Evolutionary conservation across 2,888 invertebrate genomes (phyloP), one percentile per base, ranked within the genome.

Genomic region (Brachylomia viminalis): DNA sequence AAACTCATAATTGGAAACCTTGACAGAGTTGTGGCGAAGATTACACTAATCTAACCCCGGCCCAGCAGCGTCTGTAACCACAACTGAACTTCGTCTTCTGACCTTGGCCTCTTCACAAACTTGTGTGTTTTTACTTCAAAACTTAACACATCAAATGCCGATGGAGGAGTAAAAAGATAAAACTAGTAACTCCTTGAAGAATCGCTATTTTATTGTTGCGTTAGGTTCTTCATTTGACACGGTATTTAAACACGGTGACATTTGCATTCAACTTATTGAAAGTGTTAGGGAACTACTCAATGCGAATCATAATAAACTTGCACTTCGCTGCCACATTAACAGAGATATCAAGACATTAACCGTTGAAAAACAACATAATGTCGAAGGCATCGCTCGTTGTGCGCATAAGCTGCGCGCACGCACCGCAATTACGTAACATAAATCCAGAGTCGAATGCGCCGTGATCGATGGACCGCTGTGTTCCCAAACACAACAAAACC

Each of bases 381-480:
- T 90, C 83, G 89, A 87, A 89, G 89, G 89, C 88, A 89, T 87
- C 88, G 84, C 77, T 85, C 87, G 88, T 89, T 86, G 86, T 85
- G 87, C 89, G 88, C 90, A 83, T 72, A 83, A 85, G 65, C 73
- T 83, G 88, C 85, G 85, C 92, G 92, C 92, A 93, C 93, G 92
- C 92, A 92, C 92, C 93, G 93, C 93, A 95, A 95, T 95, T 95
- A 95, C 94, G 93, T 92, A 93, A 94, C 95, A 95, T 95, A 95
- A 95, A 95, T 95, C 92, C 94, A 92, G 92, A 92, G 85, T 90
- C 89, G 92, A 92, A 91, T 91, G 92, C 91, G 90, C 91, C 90
- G 94, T 95, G 95, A 95, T 95, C 94, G 95, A 95, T 95, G 93
- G 93, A 90, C 89, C 91, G 89, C 86, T 89, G 90, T 88, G 90